These are phyloP conservation scores for Hydrozoanthus tunicans DNA, from an alignment of 64 coral and sea anemone species.

Conservation along the genomic window DNA sequence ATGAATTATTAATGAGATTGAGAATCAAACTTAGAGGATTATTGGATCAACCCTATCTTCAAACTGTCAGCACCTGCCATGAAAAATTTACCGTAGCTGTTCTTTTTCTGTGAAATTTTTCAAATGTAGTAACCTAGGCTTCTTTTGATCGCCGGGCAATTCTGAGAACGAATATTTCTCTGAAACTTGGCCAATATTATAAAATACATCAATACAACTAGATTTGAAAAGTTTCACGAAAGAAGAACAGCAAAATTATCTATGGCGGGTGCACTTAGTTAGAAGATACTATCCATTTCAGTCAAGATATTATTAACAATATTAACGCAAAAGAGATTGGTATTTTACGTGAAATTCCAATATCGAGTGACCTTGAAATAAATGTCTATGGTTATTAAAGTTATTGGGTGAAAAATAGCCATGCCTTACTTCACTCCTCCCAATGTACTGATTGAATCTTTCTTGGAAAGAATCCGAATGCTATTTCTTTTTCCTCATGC, in stretches of 20 bases:
- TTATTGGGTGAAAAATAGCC: conserved; percentile 24
- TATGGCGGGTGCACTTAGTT: conserved; percentile 7
- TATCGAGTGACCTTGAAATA: conserved; percentile 15
- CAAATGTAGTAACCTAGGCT: conserved; percentile 22
- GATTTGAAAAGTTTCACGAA: not conserved
- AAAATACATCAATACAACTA: conserved; percentile 16
- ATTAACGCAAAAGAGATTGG: conserved; percentile 24
- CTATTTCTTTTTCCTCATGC: conserved; percentile 13
- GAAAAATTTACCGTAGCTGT: conserved; percentile 16
- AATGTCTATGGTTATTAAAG: conserved; percentile 4
- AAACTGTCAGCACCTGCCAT: conserved; percentile 15
- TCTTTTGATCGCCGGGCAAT: conserved; percentile 22
- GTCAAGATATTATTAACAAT: conserved; percentile 21
- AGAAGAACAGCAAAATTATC: conserved; percentile 23
- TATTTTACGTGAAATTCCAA: conserved; percentile 27
- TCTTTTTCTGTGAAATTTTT: conserved; percentile 29
- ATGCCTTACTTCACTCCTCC: conserved; percentile 19
- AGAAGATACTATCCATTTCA: conserved; percentile 19
- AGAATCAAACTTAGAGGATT: conserved; percentile 21
- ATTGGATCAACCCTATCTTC: conserved; percentile 20
- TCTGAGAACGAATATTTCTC: conserved; percentile 5
- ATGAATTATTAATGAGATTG: conserved; percentile 10
- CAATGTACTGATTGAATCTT: conserved; percentile 16
- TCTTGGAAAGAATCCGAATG: conserved; percentile 10
- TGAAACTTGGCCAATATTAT: conserved; percentile 23